Conservation (phyloP, 2,888 invertebrate species). For the Diadegma fenestrale region DNA sequence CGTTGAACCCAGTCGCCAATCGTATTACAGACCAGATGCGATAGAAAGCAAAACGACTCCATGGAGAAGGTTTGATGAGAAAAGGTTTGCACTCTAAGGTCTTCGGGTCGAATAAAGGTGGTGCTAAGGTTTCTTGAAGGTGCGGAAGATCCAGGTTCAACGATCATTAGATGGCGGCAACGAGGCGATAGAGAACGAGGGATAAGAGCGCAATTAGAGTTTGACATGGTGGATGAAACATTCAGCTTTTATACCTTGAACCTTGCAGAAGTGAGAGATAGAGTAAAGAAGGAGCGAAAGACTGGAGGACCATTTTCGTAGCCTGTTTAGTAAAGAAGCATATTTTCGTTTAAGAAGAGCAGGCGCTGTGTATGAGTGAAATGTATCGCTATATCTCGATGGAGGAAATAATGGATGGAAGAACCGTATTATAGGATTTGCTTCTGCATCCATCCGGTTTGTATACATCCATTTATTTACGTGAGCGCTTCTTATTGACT, state of each 20-base stretch:
- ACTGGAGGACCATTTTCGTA: slow-evolving; percentile 58
- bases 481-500: not conserved
- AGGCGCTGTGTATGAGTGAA: not conserved
- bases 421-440: slow-evolving; percentile 58
- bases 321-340: slow-evolving; percentile 68
- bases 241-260: slow-evolving; percentile 27
- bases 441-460: not conserved
- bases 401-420: not conserved
- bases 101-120: slow-evolving; percentile 6
- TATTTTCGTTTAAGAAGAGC: slow-evolving; percentile 29
- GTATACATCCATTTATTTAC: not conserved
- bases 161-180: slow-evolving; percentile 18
- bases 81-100: slow-evolving; percentile 42
- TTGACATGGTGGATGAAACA: slow-evolving; percentile 64
- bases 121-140: slow-evolving; percentile 28
- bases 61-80: slow-evolving; percentile 20
- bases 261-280: slow-evolving; percentile 46
- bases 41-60: slow-evolving; percentile 17
- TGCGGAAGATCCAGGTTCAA: slow-evolving; percentile 23
- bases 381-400: not conserved
- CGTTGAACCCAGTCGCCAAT: not conserved
- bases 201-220: slow-evolving; percentile 71
- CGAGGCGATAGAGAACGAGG: slow-evolving; percentile 35
- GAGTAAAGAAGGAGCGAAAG: slow-evolving; percentile 43
- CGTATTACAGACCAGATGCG: not conserved